Conservation (phyloP, 2,113 vertebrate species). For the Pterophyllum scalare region DNA sequence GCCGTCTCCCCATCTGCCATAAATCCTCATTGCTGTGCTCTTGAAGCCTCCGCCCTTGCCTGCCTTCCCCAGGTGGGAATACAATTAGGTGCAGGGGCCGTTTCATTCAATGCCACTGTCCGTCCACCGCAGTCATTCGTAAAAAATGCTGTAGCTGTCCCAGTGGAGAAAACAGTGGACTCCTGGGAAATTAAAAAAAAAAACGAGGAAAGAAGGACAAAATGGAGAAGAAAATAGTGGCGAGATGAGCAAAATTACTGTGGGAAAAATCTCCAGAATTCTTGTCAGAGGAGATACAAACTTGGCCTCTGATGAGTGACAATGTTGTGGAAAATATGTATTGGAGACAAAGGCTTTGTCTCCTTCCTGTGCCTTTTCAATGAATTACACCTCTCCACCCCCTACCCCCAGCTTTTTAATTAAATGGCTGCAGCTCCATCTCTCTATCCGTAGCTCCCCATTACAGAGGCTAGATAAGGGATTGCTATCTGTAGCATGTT, state of each 20-base stretch:
- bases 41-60: conserved; percentile 75
- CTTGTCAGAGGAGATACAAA: conserved; percentile 76
- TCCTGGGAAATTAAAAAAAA: conserved; percentile 79
- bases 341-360: conserved; percentile 85
- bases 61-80: conserved; percentile 82
- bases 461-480: conserved; percentile 89
- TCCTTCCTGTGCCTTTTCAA: conserved; percentile 84
- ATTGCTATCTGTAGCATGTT: conserved; percentile 90
- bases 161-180: conserved; percentile 73
- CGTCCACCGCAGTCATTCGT: conserved; percentile 78
- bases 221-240: conserved; percentile 50
- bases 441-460: conserved; percentile 88
- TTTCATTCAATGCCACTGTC: conserved; percentile 81
- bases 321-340: conserved; percentile 83
- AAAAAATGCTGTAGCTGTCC: conserved; percentile 71
- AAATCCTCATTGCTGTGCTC: conserved; percentile 83
- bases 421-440: conserved; percentile 93
- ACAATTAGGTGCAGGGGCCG: conserved; percentile 82
- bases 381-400: conserved; percentile 83
- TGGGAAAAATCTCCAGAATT: conserved; percentile 63
- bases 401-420: conserved; percentile 91
- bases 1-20: conserved; percentile 79
- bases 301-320: conserved; percentile 79
- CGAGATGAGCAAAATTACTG: conserved; percentile 45
- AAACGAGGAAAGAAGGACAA: conserved; percentile 35